Evolutionary conservation across 64 coral and sea anemone species (phyloP).

Genomic region (Montipora efflorescens): DNA sequence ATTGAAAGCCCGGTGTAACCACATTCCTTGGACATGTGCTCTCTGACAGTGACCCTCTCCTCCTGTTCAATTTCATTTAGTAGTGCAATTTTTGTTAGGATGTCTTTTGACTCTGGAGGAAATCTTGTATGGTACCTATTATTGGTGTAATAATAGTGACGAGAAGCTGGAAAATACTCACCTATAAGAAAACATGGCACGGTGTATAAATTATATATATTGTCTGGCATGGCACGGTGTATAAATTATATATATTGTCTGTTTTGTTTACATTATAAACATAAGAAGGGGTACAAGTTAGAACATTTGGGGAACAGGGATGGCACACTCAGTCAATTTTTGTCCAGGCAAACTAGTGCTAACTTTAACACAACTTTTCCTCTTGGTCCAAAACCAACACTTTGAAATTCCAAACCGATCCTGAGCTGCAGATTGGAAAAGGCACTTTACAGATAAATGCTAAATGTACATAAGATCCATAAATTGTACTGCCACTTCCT

Average conservation of each 20-base stretch:
- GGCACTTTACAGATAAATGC: constrained; percentile 7
- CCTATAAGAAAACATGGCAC: not conserved
- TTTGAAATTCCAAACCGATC: not conserved
- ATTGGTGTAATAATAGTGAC: constrained; percentile 36
- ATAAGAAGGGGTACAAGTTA: not conserved
- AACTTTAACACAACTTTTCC: not conserved
- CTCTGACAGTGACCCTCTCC: constrained; percentile 26
- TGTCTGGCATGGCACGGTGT: too few species aligned
- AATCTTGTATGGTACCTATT: constrained; percentile 3
- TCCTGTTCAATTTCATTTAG: constrained; percentile 18
- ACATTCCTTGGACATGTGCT: constrained; percentile 5
- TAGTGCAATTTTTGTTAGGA: constrained; percentile 10
- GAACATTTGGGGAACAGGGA: not conserved
- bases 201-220: not conserved
- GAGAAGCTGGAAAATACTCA: constrained; percentile 28
- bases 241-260: too few species aligned
- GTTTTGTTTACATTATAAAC: not conserved
- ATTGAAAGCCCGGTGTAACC: constrained; percentile 54
- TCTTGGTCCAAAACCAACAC: not conserved
- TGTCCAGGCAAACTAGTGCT: not conserved
- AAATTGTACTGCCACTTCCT: not conserved
- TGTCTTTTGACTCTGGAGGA: constrained; percentile 27
- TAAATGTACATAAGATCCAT: not conserved
- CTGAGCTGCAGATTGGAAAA: not conserved
- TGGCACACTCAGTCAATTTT: not conserved